phyloP scores from a whole-genome alignment of 2,888 invertebrate genomes.

The Eristalis arbustorum region DNA sequence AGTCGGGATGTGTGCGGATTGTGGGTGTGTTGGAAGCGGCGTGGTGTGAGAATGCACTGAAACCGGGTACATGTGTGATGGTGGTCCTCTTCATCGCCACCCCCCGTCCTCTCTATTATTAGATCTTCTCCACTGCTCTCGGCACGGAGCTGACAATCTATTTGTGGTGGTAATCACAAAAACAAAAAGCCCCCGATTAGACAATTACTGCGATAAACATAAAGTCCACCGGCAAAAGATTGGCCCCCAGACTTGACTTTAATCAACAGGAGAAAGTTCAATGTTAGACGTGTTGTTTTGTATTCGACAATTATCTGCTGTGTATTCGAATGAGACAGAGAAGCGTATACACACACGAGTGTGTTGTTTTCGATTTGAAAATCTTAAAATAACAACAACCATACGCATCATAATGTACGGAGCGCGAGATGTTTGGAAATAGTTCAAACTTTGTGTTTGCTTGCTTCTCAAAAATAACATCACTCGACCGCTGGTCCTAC shows the following conservation, averaged over 20 bases:
- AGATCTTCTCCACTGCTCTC: neutral
- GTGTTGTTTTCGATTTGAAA: neutral
- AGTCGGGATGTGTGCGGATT: slow-evolving; percentile 16
- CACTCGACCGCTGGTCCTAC: neutral
- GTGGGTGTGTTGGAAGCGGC: neutral
- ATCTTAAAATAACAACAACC: slow-evolving; percentile 7
- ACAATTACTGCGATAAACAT: slow-evolving; percentile 10
- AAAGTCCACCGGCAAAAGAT: neutral
- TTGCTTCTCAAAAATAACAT: slow-evolving; percentile 13
- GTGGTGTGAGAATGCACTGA: slow-evolving; percentile 3
- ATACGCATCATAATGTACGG: neutral
- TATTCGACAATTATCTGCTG: neutral
- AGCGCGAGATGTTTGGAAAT: neutral
- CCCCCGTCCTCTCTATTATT: neutral
- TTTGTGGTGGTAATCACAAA: slow-evolving; percentile 17
- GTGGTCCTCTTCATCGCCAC: neutral
- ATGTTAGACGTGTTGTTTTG: neutral
- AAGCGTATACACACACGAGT: neutral
- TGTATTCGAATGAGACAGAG: slow-evolving; percentile 3
- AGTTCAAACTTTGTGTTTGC: neutral
- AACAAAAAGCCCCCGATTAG: neutral
- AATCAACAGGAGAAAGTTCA: slow-evolving; percentile 44
- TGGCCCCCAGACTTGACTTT: slow-evolving; percentile 25
- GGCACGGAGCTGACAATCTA: slow-evolving; percentile 10
- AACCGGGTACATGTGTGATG: neutral